Evolutionary conservation across 2,113 vertebrate genomes (phyloP).

Genomic region (Passer montanus): DNA sequence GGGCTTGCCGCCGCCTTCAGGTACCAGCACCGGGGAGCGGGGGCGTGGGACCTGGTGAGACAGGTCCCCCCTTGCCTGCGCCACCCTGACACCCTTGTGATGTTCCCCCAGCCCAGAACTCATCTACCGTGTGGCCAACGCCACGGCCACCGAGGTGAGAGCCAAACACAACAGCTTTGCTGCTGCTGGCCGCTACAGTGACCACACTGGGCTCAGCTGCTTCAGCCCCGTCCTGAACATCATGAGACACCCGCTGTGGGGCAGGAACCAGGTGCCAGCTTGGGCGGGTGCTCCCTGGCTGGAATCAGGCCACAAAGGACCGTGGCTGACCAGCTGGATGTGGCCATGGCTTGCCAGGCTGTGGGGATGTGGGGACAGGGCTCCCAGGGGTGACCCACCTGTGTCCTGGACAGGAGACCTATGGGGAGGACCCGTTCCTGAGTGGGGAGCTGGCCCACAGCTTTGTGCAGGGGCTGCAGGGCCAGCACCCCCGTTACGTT

Average conservation of each 20-base stretch:
- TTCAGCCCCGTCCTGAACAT: slow-evolving; percentile 74
- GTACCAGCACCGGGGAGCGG: background rate
- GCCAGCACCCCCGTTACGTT: slow-evolving; percentile 61
- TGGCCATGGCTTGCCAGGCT: background rate
- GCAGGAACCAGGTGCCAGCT: slow-evolving; percentile 65
- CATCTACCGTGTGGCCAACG: background rate
- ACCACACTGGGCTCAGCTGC: slow-evolving; percentile 73
- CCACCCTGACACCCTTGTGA: fast-evolving
- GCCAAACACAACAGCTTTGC: slow-evolving; percentile 58
- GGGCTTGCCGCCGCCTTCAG: slow-evolving; percentile 42
- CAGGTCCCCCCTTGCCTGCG: fast-evolving
- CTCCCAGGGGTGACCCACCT: fast-evolving
- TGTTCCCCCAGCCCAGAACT: slow-evolving; percentile 14
- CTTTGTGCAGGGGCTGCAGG: slow-evolving; percentile 71
- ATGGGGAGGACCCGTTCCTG: slow-evolving; percentile 70
- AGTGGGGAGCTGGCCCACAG: slow-evolving; percentile 52
- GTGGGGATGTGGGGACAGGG: background rate
- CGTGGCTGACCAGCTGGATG: fast-evolving
- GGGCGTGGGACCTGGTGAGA: background rate
- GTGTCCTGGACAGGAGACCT: slow-evolving; percentile 43
- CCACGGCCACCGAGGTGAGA: slow-evolving; percentile 47
- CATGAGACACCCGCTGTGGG: slow-evolving; percentile 72
- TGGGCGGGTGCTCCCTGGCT: background rate
- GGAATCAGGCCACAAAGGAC: background rate
- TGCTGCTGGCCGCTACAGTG: slow-evolving; percentile 30